Evolutionary conservation across 2,888 invertebrate species (phyloP).

Genomic region (Panopea generosa): DNA sequence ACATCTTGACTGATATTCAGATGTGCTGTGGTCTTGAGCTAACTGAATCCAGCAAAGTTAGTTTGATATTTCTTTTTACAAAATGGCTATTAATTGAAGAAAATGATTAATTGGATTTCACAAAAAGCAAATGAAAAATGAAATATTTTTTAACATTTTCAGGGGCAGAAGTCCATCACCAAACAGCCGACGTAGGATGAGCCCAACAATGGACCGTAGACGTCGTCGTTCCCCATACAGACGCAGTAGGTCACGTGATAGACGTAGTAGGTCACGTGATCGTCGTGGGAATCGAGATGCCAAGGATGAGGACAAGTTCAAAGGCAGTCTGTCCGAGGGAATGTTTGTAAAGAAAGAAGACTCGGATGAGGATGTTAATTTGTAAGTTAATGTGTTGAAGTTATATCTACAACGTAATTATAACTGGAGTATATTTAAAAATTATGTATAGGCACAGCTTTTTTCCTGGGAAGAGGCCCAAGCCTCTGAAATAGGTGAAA

Average conservation of each 20-base stretch:
- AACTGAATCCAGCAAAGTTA: too few relatives aligned
- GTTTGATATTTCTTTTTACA: too few relatives aligned
- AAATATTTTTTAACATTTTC: too few relatives aligned
- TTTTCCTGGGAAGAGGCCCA: too few relatives aligned
- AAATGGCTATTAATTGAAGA: too few relatives aligned
- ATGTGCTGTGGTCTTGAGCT: too few relatives aligned
- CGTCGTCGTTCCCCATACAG: conserved; percentile 45
- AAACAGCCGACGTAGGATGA: conserved; percentile 5
- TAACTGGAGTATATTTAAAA: too few relatives aligned
- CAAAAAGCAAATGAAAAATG: too few relatives aligned
- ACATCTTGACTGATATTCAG: too few relatives aligned
- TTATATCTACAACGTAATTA: background rate
- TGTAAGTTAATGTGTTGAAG: conserved; percentile 44
- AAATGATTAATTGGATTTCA: too few relatives aligned
- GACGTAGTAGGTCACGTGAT: conserved; percentile 63
- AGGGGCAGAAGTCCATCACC: background rate
- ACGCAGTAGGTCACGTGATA: conserved; percentile 41
- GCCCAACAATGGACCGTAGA: background rate
- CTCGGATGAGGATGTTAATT: conserved; percentile 79
- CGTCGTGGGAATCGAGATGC: conserved; percentile 39
- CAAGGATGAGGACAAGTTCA: conserved; percentile 86
- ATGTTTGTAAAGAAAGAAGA: conserved; percentile 88
- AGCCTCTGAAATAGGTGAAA: too few relatives aligned
- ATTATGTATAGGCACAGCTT: too few relatives aligned
- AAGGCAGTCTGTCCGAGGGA: conserved; percentile 92